Conservation (phyloP, 1,140 invertebrate genomes). For the Calliopsis andreniformis region DNA sequence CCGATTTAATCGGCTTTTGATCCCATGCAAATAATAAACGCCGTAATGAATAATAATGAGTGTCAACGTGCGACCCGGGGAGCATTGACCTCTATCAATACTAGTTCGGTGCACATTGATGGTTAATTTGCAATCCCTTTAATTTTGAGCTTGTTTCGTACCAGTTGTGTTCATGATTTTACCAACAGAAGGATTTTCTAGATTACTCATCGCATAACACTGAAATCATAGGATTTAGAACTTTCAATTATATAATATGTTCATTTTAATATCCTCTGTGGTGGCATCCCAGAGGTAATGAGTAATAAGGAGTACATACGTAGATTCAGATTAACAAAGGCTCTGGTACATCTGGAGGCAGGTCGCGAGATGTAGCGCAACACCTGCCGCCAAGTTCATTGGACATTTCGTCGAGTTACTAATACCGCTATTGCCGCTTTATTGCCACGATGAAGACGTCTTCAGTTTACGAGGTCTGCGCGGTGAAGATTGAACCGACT, state of each 20-base stretch:
- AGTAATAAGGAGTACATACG: too few species aligned
- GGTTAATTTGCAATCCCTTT: not conserved
- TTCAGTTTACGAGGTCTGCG: slow-evolving; percentile 15
- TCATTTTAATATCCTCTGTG: too few species aligned
- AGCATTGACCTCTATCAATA: not conserved
- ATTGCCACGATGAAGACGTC: slow-evolving; percentile 45
- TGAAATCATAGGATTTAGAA: too few species aligned
- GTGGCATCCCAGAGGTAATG: too few species aligned
- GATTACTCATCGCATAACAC: too few species aligned
- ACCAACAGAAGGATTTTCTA: too few species aligned
- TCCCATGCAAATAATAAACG: not conserved
- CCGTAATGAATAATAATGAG: slow-evolving; percentile 39
- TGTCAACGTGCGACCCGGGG: slow-evolving; percentile 7
- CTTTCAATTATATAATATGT: too few species aligned
- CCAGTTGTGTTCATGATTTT: too few species aligned
- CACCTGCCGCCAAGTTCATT: slow-evolving; percentile 43
- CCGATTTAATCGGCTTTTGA: slow-evolving; percentile 28
- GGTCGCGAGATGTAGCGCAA: not conserved
- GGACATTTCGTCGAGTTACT: slow-evolving; percentile 35
- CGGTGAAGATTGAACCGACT: slow-evolving; percentile 28
- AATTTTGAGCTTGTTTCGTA: too few species aligned
- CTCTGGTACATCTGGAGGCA: not conserved
- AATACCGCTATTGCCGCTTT: slow-evolving; percentile 38
- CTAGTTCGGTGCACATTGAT: slow-evolving; percentile 4
- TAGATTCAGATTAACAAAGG: slow-evolving; percentile 1